phyloP scores from a whole-genome alignment of 2,888 invertebrate genomes.

The Chrysolina americana region DNA sequence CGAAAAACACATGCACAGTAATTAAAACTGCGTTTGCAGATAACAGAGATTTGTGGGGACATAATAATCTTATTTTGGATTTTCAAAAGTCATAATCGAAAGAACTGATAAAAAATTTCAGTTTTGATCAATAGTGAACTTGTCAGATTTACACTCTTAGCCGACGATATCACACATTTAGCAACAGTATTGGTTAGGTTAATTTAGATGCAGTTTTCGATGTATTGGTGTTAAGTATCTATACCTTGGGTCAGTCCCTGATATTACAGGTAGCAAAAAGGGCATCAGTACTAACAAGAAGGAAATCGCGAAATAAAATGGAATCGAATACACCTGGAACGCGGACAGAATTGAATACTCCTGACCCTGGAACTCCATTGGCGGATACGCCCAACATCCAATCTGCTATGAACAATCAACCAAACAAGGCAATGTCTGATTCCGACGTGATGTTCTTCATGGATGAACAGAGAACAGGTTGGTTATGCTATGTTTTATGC shows the following conservation, averaged over 20 bases:
- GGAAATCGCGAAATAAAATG: constrained; percentile 79
- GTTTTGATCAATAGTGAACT: too few relatives aligned
- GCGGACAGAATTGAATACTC: constrained; percentile 54
- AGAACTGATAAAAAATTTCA: too few relatives aligned
- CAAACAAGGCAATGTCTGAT: constrained; percentile 72
- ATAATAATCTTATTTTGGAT: too few relatives aligned
- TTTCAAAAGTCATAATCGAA: too few relatives aligned
- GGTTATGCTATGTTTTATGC: neutral
- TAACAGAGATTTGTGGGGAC: too few relatives aligned
- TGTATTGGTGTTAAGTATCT: constrained; percentile 69
- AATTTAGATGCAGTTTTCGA: constrained; percentile 69
- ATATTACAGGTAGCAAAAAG: constrained; percentile 83
- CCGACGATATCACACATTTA: too few relatives aligned
- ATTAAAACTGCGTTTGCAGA: too few relatives aligned
- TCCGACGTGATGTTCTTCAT: constrained; percentile 78
- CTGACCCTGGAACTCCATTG: constrained; percentile 57
- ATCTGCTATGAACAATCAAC: constrained; percentile 44
- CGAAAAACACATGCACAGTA: too few relatives aligned
- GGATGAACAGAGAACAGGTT: constrained; percentile 76
- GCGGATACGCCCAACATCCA: constrained; percentile 53
- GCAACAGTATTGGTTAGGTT: constrained; percentile 38
- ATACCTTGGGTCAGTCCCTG: constrained; percentile 76
- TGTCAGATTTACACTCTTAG: too few relatives aligned
- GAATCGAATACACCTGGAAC: constrained; percentile 66
- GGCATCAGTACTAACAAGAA: constrained; percentile 80